Conservation (phyloP, 2,113 vertebrate species). For the Lichenostomus cassidix region DNA sequence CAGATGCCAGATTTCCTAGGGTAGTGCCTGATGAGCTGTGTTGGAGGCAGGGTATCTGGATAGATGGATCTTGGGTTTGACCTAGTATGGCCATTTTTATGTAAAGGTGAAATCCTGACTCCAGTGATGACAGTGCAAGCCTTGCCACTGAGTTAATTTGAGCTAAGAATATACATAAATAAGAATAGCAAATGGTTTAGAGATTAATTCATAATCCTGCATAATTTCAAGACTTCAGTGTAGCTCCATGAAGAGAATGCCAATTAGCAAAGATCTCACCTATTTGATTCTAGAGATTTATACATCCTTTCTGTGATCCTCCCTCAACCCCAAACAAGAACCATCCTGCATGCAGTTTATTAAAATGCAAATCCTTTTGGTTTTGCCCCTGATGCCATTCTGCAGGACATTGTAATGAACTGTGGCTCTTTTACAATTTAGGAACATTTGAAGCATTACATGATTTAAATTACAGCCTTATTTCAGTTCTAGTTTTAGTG, state of each 20-base stretch:
- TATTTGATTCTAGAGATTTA: conserved; percentile 30
- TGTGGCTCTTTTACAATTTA: conserved; percentile 59
- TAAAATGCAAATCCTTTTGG: conserved; percentile 51
- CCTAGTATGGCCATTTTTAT: conserved; percentile 5
- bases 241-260: not conserved
- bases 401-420: conserved; percentile 57
- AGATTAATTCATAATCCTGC: conserved; percentile 64
- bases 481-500: conserved; percentile 54
- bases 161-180: conserved; percentile 28
- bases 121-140: conserved; percentile 11
- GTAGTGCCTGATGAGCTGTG: not conserved
- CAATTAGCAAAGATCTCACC: conserved; percentile 30
- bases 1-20: not conserved
- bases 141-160: conserved; percentile 39
- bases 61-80: conserved; percentile 4
- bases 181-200: conserved; percentile 41
- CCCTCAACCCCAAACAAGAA: not conserved
- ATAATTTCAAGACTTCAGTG: conserved; percentile 39
- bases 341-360: conserved; percentile 38
- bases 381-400: conserved; percentile 49
- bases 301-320: conserved; percentile 54
- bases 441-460: conserved; percentile 56
- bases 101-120: not conserved
- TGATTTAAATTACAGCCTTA: conserved; percentile 58
- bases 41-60: not conserved